These are phyloP conservation scores for Drosophila vallismaia DNA, from an alignment of 2,888 invertebrate species.

Conservation along the genomic window DNA sequence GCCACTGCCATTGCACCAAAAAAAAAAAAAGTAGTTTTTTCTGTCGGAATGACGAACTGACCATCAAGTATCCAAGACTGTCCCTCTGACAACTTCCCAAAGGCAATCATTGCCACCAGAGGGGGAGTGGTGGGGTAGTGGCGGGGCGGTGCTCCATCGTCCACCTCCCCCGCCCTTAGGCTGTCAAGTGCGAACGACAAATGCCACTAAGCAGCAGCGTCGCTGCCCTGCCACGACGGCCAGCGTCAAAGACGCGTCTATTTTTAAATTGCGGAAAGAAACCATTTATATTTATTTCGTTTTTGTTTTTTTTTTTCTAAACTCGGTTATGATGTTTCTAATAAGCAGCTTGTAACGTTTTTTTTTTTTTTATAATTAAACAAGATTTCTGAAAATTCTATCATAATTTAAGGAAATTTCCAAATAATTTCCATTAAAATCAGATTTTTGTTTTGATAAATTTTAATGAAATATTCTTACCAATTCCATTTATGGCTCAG, in stretches of 20 bases:
- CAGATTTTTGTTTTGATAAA: no score
- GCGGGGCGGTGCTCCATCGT: neutral
- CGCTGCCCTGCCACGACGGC: constrained; percentile 37
- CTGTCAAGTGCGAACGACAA: constrained; percentile 71
- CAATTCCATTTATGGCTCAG: no score
- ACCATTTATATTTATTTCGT: constrained; percentile 56
- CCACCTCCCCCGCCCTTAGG: constrained; percentile 20
- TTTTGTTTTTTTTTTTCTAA: constrained; percentile 13
- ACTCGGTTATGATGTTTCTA: constrained; percentile 27
- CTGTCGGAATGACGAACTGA: constrained; percentile 33
- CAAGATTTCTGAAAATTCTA: neutral
- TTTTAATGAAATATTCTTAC: no score
- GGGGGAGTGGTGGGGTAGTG: neutral
- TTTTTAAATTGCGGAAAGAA: constrained; percentile 73
- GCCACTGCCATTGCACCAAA: constrained; percentile 24
- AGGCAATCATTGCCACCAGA: constrained; percentile 45
- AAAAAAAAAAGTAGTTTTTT: constrained; percentile 7
- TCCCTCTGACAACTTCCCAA: constrained; percentile 47
- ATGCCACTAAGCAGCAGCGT: constrained; percentile 70
- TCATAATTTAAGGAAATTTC: neutral
- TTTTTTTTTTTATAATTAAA: neutral
- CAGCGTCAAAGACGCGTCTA: constrained; percentile 51
- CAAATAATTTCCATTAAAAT: neutral
- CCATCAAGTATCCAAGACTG: constrained; percentile 22
- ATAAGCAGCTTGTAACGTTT: constrained; percentile 5